phyloP scores from a whole-genome alignment of 2,888 invertebrate species.

The Pyralis farinalis region DNA sequence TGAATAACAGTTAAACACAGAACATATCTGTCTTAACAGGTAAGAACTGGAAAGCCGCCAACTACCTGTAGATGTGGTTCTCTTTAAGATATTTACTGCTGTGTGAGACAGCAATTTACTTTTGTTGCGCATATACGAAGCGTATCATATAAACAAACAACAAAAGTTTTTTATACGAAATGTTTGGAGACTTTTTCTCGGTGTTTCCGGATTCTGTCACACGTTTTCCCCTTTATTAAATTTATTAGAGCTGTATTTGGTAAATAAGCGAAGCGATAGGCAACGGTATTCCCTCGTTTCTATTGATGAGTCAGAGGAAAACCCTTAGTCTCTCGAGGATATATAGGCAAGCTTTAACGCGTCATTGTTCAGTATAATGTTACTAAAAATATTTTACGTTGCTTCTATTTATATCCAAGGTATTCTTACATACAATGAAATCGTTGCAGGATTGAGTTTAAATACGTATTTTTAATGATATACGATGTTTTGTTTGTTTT shows the following conservation, averaged over 20 bases:
- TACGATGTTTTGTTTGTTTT: no score
- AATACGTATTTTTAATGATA: no score
- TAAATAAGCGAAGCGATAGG: slow-evolving; percentile 52
- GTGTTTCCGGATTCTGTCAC: slow-evolving; percentile 45
- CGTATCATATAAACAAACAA: slow-evolving; percentile 27
- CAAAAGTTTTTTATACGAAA: slow-evolving; percentile 18
- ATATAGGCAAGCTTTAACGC: no score
- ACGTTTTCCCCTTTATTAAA: slow-evolving; percentile 65
- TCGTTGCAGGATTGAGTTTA: no score
- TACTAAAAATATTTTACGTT: no score
- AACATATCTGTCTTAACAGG: slow-evolving; percentile 56
- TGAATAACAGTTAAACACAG: slow-evolving; percentile 42
- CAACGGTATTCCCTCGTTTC: slow-evolving; percentile 56
- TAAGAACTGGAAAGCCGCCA: slow-evolving; percentile 65
- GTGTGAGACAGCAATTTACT: slow-evolving; percentile 37
- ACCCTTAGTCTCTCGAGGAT: no score
- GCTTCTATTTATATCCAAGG: no score
- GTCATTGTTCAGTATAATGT: no score
- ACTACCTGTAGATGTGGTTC: slow-evolving; percentile 70
- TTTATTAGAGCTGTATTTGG: slow-evolving; percentile 65
- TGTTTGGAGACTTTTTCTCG: slow-evolving; percentile 28
- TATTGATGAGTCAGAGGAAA: slow-evolving; percentile 16
- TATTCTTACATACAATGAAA: no score
- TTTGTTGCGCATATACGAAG: slow-evolving; percentile 25
- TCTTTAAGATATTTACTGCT: slow-evolving; percentile 49